phyloP scores from a whole-genome alignment of 2,797 vertebrate species.

The Pseudomugil gertrudae region DNA sequence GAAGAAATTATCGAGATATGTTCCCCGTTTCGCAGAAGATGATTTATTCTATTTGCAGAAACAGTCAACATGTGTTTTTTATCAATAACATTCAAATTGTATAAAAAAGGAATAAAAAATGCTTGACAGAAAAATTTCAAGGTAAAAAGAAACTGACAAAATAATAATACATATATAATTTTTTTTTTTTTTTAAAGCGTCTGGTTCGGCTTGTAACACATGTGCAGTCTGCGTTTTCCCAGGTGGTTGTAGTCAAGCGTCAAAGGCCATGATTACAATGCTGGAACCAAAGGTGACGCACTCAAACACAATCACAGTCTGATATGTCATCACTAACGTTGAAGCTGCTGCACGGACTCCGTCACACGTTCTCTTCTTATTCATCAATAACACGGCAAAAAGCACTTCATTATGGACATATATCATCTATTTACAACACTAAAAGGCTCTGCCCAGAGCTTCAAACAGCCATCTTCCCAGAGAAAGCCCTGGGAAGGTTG shows the following conservation, averaged over 20 bases:
- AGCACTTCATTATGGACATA: slow-evolving; percentile 57
- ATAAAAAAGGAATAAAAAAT: slow-evolving; percentile 70
- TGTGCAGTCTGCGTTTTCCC: slow-evolving; percentile 72
- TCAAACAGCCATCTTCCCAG: slow-evolving; percentile 22
- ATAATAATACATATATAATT: slow-evolving; percentile 14
- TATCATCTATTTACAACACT: slow-evolving; percentile 75
- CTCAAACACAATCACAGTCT: slow-evolving; percentile 64
- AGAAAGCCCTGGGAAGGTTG: slow-evolving; percentile 17
- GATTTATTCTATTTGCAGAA: slow-evolving; percentile 83
- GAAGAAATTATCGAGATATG: slow-evolving; percentile 72
- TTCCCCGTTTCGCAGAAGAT: slow-evolving; percentile 70
- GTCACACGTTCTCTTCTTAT: slow-evolving; percentile 42
- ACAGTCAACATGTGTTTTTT: slow-evolving; percentile 83
- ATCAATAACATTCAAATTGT: slow-evolving; percentile 80
- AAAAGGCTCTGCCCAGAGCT: slow-evolving; percentile 55
- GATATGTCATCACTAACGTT: slow-evolving; percentile 53
- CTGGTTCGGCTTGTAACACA: slow-evolving; percentile 68
- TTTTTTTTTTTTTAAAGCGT: slow-evolving; percentile 31
- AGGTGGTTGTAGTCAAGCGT: slow-evolving; percentile 76
- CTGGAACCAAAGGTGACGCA: slow-evolving; percentile 54
- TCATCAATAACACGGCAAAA: slow-evolving; percentile 51
- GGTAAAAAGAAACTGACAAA: slow-evolving; percentile 68
- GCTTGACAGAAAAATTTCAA: slow-evolving; percentile 59
- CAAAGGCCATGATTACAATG: slow-evolving; percentile 66
- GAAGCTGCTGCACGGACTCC: slow-evolving; percentile 36